These are phyloP conservation scores for Melanogrammus aeglefinus DNA, from an alignment of 2,797 vertebrate genomes.

Conservation along the genomic window DNA sequence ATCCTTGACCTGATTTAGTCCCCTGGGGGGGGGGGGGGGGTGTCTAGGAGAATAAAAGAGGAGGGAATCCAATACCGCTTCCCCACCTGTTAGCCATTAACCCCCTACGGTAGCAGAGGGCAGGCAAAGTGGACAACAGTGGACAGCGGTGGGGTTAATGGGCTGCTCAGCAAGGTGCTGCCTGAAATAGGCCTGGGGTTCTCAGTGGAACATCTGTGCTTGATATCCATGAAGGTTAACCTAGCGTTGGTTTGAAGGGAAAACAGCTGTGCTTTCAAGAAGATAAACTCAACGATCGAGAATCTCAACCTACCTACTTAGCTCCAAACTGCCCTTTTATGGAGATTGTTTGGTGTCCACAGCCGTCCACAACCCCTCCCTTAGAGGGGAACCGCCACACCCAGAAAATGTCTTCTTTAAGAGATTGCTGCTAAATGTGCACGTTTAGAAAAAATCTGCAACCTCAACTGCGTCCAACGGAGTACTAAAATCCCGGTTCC, in stretches of 20 bases:
- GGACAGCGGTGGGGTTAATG: background rate
- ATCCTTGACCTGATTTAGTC: background rate
- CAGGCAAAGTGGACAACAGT: background rate
- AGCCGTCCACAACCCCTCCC: too few species aligned
- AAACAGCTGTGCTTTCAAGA: background rate
- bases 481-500: too few species aligned
- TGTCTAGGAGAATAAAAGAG: background rate
- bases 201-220: background rate
- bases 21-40: background rate
- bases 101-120: background rate
- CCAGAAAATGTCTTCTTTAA: too few species aligned
- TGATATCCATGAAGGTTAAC: background rate
- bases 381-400: background rate
- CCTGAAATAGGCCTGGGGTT: background rate
- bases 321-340: background rate
- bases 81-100: constrained; percentile 1
- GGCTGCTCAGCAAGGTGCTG: background rate
- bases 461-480: too few species aligned
- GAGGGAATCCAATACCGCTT: background rate
- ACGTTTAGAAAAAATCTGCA: too few species aligned
- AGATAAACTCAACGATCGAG: background rate
- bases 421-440: too few species aligned
- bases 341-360: background rate
- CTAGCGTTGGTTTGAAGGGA: background rate
- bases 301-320: background rate